Evolutionary conservation across 2,888 invertebrate genomes (phyloP), one percentile per base, ranked within the genome.

Genomic region (Eristalis tenax): DNA sequence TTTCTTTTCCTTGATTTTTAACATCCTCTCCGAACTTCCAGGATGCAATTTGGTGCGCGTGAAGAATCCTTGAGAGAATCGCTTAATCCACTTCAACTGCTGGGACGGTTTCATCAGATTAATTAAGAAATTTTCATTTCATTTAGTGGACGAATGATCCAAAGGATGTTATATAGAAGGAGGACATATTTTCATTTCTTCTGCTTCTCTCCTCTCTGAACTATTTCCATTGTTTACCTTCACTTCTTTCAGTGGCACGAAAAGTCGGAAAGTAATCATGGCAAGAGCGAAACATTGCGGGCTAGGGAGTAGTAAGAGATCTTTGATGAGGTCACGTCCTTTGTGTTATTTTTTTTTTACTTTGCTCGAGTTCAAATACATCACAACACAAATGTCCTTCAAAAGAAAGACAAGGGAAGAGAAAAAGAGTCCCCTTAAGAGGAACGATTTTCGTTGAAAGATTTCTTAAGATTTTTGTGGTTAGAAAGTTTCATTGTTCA

Each of bases 61-160:
- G 76, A 73, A 76, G 79, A 66, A 79, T 73, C 71, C 76, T 76
- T 73, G 77, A 77, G 73, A 68, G 71, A 83, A 83, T 83, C 76
- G 73, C 78, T 78, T 83, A 83, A 83, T 83, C 77, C 83, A 73
- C 63, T 78, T 71, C 71, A 83, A 70, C 57, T 66, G 81, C 63
- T 56, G 50, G 63, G 78, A 80, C 79, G 75, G 78, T 84, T 82
- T 82, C 78, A 88, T 88, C 88, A 71, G 81, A 88, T 88, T 88
- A 88, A 88, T 88, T 88, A 88, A 88, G 81, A 82, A 82, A 78
- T 84, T 82, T 84, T 88, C 82, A 88, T 84, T 82, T 82, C 76
- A 65, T 76, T 82, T 76, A 74, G 68, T 69, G 69, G 63, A 56
- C 78, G 70, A 78, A 65, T 78, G 70, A 78, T 78, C 64, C 56